phyloP scores from a whole-genome alignment of 2,888 invertebrate genomes.

The Heliconius aoede region DNA sequence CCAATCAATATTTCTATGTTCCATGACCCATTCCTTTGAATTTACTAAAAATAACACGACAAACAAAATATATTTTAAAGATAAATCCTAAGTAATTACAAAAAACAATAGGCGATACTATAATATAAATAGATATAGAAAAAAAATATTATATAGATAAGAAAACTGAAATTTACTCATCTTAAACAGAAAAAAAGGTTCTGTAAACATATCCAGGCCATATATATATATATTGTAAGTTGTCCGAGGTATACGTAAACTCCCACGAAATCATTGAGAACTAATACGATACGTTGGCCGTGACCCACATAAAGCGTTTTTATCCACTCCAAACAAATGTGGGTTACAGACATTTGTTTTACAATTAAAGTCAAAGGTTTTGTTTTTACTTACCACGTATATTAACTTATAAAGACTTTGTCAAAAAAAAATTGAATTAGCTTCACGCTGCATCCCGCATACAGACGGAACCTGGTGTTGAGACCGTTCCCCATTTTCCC shows the following conservation, averaged over 20 bases:
- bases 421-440: too few species aligned
- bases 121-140: background rate
- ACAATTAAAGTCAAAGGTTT: slow-evolving; percentile 34
- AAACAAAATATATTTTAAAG: too few species aligned
- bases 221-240: background rate
- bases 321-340: slow-evolving; percentile 37
- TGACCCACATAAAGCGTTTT: slow-evolving; percentile 38
- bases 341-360: slow-evolving; percentile 38
- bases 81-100: too few species aligned
- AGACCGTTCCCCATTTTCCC: too few species aligned
- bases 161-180: background rate
- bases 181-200: background rate
- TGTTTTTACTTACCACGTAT: background rate
- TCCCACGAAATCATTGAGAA: slow-evolving; percentile 31
- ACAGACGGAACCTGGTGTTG: too few species aligned
- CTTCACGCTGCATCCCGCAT: too few species aligned
- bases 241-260: background rate
- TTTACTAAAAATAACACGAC: too few species aligned
- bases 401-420: background rate
- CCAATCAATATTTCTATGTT: too few species aligned
- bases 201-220: background rate
- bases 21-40: too few species aligned
- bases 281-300: slow-evolving; percentile 35
- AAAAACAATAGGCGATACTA: too few species aligned
- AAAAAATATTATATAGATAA: too few species aligned